Percentiles rank a stretch among this genome's conserved stretches.
These are phyloP conservation scores for Andrena dorsata DNA, from an alignment of 2,888 invertebrate species.

Conservation along the genomic window DNA sequence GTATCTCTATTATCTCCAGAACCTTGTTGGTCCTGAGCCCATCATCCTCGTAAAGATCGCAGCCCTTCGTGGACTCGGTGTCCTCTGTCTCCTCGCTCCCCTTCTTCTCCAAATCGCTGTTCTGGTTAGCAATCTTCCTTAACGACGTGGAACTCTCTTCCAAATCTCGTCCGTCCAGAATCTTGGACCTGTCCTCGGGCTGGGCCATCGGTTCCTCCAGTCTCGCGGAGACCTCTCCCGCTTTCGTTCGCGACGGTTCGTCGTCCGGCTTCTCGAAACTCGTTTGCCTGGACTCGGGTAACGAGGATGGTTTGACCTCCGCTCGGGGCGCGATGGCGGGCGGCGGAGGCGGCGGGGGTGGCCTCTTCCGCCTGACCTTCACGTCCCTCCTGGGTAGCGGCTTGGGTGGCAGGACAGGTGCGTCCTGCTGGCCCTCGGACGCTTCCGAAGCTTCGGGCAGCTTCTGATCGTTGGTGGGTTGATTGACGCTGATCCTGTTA, in stretches of 20 bases:
- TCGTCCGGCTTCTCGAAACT: constrained; percentile 19
- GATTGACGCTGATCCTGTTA: constrained; percentile 78
- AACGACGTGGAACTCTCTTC: neutral
- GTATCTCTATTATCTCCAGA: constrained; percentile 80
- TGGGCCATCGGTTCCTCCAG: neutral
- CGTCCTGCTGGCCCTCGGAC: constrained; percentile 24
- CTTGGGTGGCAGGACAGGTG: constrained; percentile 82
- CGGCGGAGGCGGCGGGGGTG: constrained; percentile 84
- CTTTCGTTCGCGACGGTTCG: neutral
- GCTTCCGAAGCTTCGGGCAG: constrained; percentile 19
- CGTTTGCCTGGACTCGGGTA: constrained; percentile 35
- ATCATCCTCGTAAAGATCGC: constrained; percentile 12
- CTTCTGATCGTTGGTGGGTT: constrained; percentile 42
- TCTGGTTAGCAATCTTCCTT: neutral
- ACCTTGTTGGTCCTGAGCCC: constrained; percentile 75
- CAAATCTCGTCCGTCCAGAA: neutral
- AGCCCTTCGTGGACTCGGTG: constrained; percentile 30
- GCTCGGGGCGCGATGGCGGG: constrained; percentile 70
- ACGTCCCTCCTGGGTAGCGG: constrained; percentile 83
- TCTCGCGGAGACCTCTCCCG: neutral
- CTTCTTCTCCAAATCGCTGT: neutral
- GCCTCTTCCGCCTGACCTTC: constrained; percentile 80
- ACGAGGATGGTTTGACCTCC: constrained; percentile 65
- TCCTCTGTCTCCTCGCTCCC: constrained; percentile 37
- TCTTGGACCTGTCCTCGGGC: constrained; percentile 7